A percentile compares a stretch with the other conserved stretches of the same genome.
Evolutionary conservation across 1,140 invertebrate species (phyloP).

Genomic region (Drosophila parabipectinata): DNA sequence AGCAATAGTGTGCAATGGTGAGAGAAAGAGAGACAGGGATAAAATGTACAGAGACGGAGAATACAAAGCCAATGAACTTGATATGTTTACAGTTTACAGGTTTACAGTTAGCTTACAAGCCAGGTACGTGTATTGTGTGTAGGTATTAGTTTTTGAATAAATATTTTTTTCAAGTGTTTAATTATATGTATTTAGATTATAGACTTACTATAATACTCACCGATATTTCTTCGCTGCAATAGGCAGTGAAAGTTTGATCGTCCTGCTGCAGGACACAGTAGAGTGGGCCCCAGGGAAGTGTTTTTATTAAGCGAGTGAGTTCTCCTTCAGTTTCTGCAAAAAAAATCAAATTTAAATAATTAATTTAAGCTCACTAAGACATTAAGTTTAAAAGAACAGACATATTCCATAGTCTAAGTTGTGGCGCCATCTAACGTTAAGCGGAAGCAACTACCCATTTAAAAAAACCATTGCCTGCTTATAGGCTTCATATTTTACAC

Average conservation of each 20-base stretch:
- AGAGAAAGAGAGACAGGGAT: constrained; percentile 24
- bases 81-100: constrained; percentile 12
- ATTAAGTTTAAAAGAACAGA: neutral
- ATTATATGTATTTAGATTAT: neutral
- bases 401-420: neutral
- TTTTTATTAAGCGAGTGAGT: constrained; percentile 63
- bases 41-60: constrained; percentile 39
- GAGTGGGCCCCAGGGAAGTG: constrained; percentile 91
- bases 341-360: neutral
- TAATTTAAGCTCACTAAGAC: neutral
- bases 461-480: constrained; percentile 47
- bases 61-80: constrained; percentile 45
- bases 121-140: neutral
- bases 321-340: constrained; percentile 81
- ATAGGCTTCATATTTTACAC: constrained; percentile 23
- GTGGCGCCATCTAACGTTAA: constrained; percentile 37
- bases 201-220: constrained; percentile 84
- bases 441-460: neutral
- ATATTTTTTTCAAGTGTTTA: constrained; percentile 5
- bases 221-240: constrained; percentile 94
- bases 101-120: constrained; percentile 7
- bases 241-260: constrained; percentile 92
- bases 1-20: constrained; percentile 52
- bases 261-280: constrained; percentile 95
- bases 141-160: constrained; percentile 5